Evolutionary conservation across 23 tunicate species (phyloP).

Genomic region (Ciona savignyi): DNA sequence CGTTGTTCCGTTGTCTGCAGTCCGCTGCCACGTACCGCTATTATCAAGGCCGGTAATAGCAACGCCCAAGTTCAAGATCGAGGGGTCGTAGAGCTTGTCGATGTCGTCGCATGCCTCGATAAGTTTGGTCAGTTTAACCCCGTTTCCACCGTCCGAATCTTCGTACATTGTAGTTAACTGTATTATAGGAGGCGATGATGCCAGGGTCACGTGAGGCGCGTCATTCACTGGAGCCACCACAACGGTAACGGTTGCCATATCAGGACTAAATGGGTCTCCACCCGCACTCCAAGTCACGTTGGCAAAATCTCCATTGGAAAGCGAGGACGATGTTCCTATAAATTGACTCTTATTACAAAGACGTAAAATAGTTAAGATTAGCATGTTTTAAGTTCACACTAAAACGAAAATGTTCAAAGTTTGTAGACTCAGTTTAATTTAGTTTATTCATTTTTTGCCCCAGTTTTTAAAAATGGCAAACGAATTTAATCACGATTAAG

Average conservation of each 20-base stretch:
- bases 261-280: conserved; percentile 25
- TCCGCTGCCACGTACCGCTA: conserved; percentile 25
- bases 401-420: neutral
- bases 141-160: conserved; percentile 5
- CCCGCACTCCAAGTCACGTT: conserved; percentile 26
- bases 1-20: neutral
- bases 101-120: conserved; percentile 23
- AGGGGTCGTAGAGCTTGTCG: conserved; percentile 8
- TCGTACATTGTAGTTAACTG: conserved; percentile 14
- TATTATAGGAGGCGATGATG: neutral
- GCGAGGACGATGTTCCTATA: conserved; percentile 16
- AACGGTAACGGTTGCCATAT: conserved; percentile 24
- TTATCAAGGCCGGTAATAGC: conserved; percentile 16
- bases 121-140: conserved; percentile 8
- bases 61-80: conserved; percentile 16
- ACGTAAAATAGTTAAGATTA: neutral
- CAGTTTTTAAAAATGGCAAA: too few relatives aligned
- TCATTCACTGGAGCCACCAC: conserved; percentile 21
- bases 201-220: conserved; percentile 24
- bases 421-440: neutral
- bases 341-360: neutral
- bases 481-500: too few relatives aligned
- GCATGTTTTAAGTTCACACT: too few relatives aligned
- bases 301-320: conserved; percentile 18
- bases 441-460: too few relatives aligned